These are phyloP conservation scores for Helogale parvula DNA, from an alignment of 2,113 vertebrate genomes.

Conservation along the genomic window DNA sequence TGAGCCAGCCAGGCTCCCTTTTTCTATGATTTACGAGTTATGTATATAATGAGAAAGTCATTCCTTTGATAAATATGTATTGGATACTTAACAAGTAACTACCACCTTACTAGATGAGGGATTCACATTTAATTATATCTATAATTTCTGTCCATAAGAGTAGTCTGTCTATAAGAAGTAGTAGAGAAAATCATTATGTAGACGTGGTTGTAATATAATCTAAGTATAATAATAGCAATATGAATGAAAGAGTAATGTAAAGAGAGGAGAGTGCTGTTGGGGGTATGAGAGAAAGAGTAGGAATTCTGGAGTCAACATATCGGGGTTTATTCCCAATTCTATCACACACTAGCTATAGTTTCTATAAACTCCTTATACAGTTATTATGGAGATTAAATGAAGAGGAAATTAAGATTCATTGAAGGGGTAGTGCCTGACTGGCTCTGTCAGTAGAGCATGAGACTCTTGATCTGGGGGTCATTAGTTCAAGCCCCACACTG, in stretches of 20 bases:
- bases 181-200: not conserved
- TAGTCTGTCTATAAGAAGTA: not conserved
- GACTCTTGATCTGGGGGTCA: not conserved
- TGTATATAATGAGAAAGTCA: not conserved
- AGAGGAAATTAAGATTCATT: not conserved
- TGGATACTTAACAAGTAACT: not conserved
- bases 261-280: not conserved
- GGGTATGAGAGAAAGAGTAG: not conserved
- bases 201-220: not conserved
- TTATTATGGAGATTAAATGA: not conserved
- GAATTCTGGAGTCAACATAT: not conserved
- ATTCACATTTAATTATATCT: not conserved
- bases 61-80: conserved; percentile 14
- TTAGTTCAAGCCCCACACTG: not conserved
- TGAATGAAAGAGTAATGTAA: not conserved
- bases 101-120: not conserved
- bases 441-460: not conserved
- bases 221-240: not conserved
- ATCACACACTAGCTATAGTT: not conserved
- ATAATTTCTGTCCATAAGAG: not conserved
- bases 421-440: not conserved
- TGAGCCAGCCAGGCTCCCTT: not conserved
- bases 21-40: conserved; percentile 1
- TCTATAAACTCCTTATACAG: not conserved
- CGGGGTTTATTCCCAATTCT: conserved; percentile 22